Base-by-base conservation (phyloP, 2,888 invertebrate genomes). In the Pherbina coryleti region DNA sequence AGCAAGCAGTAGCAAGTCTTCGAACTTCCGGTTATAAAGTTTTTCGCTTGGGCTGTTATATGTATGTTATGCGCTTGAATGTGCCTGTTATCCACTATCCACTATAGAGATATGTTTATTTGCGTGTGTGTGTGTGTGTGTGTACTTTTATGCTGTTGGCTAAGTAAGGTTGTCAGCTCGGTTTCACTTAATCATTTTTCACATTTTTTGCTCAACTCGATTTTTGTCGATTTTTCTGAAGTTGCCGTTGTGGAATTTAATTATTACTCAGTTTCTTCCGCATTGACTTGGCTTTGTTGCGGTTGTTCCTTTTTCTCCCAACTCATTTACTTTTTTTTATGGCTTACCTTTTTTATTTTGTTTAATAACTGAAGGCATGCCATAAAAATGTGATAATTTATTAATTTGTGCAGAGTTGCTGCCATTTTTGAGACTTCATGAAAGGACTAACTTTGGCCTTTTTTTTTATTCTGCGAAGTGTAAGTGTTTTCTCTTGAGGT, bases 181-280 rank as follows among this genome's bases (percentile, higher is more conserved):
- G 14, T 49, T 49, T 49, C n/a, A 69, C 49, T 69, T 69, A 69
- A 49, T 69, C 69, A 69, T 69, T 69, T 69, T 66, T 44, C 64
- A 64, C 64, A 64, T 17, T 64, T 57, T 57, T 64, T 5, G 7
- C 34, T 34, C 34, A 51, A 49, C 49, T 69, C 25, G 22, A 69
- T 69, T 69, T 49, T 5, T 25, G 49, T 69, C 49, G 69, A 14
- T 28, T 19, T 49, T 11, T 44, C 49, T 22, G 25, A 69, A 69
- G 49, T 69, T 69, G 57, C 28, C 8, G 69, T 31, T 49, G 51
- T 28, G 22, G 17, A 78, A 75, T 75, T 44, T 78, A 75, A 78
- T 64, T 71, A 78, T 75, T 44, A 66, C 37, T 34, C 37, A 64
- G 28, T 64, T 44, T 60, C 44, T 67, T 53, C 19, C 76, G 53